Base-by-base conservation (phyloP, 2,797 vertebrate species). In the Trematomus bernacchii region DNA sequence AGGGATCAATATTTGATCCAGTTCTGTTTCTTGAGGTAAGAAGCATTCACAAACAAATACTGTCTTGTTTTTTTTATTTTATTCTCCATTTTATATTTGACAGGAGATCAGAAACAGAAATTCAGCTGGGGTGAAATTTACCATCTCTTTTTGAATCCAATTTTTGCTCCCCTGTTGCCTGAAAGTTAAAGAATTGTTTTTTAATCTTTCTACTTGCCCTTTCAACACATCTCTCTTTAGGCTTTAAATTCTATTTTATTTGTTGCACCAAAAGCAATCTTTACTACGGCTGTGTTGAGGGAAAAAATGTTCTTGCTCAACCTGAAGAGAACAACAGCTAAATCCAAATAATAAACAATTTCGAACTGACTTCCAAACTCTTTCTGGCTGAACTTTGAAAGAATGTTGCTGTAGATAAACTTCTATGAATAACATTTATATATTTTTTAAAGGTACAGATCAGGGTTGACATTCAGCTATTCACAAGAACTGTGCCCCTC, bases 211-310 rank as follows among this genome's bases (percentile, higher is more conserved):
- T n/a, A 37, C 27, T 23, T 79, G 37, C 53, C 54, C 44, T 43
- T 85, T 57, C 37, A 46, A 73, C 46, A 53, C 21, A 44, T 72
- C 27, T 68, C 12, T 69, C 6, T 79, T 59, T 52, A 50, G 50
- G 30, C 18, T 63, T 82, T 63, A 27, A 57, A 67, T 70, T 8
- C 50, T 19, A 9, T 19, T 33, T 13, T 61, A 19, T 37, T 19
- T 63, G 21, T 33, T 54, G 30, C 19, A 70, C 68, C 37, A 18
- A n/a, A 71, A 69, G 71, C 57, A 43, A 37, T 23, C 48, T 30
- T 46, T 40, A 43, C 40, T 42, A 27, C 43, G 21, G 7, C 6
- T 57, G 18, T 58, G 33, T 37, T 57, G 43, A 71, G 48, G 37
- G 67, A 77, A 51, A 42, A 48, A 27, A 44, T 19, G 9, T 15